phyloP scores from a whole-genome alignment of 2,888 invertebrate species.

The Carpatolechia fugitivella region DNA sequence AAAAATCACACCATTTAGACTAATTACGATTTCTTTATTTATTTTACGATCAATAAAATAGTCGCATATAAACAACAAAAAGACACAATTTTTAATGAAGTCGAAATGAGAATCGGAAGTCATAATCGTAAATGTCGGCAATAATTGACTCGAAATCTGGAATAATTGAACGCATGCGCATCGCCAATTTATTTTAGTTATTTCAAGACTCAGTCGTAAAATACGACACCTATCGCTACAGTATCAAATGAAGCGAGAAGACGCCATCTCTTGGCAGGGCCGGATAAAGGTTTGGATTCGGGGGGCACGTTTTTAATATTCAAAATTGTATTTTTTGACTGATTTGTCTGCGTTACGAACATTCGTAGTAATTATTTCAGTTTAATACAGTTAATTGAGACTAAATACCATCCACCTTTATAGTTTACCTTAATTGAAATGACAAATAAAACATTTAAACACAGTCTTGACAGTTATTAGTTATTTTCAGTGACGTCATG shows the following conservation, averaged over 20 bases:
- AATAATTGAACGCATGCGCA: neutral
- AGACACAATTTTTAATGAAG: constrained; percentile 4
- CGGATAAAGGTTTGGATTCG: neutral
- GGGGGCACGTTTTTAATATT: neutral
- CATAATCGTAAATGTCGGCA: neutral
- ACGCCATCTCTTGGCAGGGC: neutral
- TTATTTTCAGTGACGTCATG: too few relatives aligned
- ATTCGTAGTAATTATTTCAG: too few relatives aligned
- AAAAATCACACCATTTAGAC: neutral
- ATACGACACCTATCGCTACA: neutral
- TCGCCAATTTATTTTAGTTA: neutral
- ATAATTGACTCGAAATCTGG: neutral
- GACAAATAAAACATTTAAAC: too few relatives aligned
- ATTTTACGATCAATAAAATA: constrained; percentile 5
- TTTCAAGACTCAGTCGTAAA: neutral
- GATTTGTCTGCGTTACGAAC: too few relatives aligned
- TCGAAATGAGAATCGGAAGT: neutral
- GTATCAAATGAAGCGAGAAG: neutral
- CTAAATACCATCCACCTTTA: too few relatives aligned
- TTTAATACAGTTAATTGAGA: too few relatives aligned
- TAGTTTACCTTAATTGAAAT: too few relatives aligned
- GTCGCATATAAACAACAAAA: neutral
- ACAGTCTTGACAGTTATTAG: too few relatives aligned
- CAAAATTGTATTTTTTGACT: too few relatives aligned
- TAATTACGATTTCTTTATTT: neutral